Evolutionary conservation across 2,113 vertebrate genomes (phyloP).

Genomic region (Serinus canaria): DNA sequence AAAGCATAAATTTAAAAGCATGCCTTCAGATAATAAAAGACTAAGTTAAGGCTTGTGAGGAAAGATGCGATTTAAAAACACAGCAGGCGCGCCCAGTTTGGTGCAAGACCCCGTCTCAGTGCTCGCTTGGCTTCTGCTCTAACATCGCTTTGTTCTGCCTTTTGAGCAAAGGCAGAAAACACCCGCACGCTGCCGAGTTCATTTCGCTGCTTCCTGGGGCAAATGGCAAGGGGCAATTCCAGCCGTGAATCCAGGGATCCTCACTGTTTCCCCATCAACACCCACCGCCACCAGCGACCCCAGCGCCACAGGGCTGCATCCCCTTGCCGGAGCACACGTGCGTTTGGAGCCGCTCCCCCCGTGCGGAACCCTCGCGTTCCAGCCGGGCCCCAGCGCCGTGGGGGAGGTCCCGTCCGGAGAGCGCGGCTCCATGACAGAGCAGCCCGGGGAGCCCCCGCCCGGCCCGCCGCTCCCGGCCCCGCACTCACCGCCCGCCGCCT

Average conservation of each 20-base stretch:
- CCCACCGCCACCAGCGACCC: neutral
- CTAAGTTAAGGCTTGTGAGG: too few relatives aligned
- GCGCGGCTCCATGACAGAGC: accelerated
- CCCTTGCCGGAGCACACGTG: neutral
- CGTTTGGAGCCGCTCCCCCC: neutral
- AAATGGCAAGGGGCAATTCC: accelerated
- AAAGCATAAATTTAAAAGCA: neutral
- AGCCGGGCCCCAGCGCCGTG: neutral
- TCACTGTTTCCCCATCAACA: accelerated
- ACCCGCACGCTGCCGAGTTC: accelerated
- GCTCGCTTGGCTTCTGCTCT: neutral
- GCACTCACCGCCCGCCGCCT: neutral
- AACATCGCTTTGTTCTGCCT: accelerated
- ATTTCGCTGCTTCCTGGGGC: neutral
- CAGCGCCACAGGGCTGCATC: neutral
- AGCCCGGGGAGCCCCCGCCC: accelerated
- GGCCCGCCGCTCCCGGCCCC: too few relatives aligned
- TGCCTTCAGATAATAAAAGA: neutral
- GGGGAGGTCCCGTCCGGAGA: neutral
- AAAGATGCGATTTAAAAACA: neutral
- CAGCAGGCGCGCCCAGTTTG: accelerated
- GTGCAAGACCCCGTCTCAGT: accelerated
- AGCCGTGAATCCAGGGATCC: neutral
- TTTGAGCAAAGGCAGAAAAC: accelerated
- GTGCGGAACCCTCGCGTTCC: neutral